These are phyloP conservation scores for Triops longicaudatus DNA, from an alignment of 1,140 invertebrate species.

Conservation along the genomic window DNA sequence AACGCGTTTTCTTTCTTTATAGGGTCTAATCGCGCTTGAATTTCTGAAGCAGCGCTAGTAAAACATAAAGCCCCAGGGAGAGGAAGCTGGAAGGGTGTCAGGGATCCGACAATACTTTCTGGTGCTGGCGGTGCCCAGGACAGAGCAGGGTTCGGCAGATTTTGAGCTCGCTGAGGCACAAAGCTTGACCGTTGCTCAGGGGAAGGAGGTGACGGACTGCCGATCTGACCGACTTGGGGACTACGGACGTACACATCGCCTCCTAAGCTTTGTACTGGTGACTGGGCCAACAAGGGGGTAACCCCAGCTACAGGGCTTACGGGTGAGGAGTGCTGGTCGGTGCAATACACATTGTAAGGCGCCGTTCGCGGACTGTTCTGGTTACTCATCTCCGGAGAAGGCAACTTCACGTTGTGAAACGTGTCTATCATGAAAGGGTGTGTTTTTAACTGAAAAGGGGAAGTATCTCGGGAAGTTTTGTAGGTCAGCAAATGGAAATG, in stretches of 20 bases:
- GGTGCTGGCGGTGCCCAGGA: neutral
- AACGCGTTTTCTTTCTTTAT: constrained; percentile 14
- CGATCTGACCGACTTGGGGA: neutral
- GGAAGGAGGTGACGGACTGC: neutral
- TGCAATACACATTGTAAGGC: neutral
- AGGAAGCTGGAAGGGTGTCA: neutral
- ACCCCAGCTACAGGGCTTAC: neutral
- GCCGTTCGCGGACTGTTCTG: neutral
- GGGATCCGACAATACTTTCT: neutral
- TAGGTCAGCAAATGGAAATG: neutral
- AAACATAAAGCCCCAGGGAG: neutral
- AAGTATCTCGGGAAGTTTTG: neutral
- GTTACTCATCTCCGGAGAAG: neutral
- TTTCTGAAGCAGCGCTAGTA: neutral
- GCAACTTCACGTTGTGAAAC: neutral
- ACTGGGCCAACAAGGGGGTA: neutral
- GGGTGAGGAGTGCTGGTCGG: neutral
- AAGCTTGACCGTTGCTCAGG: neutral
- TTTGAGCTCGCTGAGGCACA: neutral
- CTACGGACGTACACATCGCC: neutral
- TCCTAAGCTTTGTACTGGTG: neutral
- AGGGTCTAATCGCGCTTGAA: constrained; percentile 8
- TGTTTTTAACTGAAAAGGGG: neutral
- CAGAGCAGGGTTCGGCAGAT: neutral
- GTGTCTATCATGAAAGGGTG: neutral